Conservation (phyloP, 2,888 invertebrate genomes). For the Apodemia hepburni region DNA sequence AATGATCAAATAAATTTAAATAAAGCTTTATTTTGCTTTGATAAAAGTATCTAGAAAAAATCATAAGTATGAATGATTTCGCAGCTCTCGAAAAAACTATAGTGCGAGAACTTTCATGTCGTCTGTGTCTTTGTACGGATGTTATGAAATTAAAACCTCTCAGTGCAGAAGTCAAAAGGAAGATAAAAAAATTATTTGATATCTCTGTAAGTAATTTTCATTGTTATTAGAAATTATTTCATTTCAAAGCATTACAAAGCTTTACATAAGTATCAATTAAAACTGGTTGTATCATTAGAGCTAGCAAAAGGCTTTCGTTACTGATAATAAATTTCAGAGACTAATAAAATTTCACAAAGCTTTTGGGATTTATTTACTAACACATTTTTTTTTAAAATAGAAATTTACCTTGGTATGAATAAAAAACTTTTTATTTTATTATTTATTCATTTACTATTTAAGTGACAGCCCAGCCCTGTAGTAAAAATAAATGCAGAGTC, state of each 20-base stretch:
- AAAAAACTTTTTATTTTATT: no score
- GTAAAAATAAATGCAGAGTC: no score
- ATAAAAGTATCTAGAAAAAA: slow-evolving; percentile 28
- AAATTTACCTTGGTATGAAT: neutral
- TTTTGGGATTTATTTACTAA: neutral
- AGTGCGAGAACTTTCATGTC: slow-evolving; percentile 70
- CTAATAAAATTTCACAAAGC: neutral
- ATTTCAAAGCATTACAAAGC: neutral
- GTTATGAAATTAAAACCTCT: slow-evolving; percentile 67
- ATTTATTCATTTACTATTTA: no score
- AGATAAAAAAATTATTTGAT: slow-evolving; percentile 65
- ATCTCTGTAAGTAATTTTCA: slow-evolving; percentile 49
- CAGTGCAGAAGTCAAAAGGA: slow-evolving; percentile 62
- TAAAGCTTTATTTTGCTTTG: neutral
- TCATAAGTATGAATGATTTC: slow-evolving; percentile 66
- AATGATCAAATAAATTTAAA: neutral
- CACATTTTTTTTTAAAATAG: neutral
- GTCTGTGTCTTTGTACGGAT: slow-evolving; percentile 69
- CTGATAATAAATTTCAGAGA: neutral
- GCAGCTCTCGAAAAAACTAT: slow-evolving; percentile 62
- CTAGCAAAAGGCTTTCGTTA: neutral
- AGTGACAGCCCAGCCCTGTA: no score
- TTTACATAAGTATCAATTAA: neutral
- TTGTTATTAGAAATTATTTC: neutral
- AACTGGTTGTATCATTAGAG: neutral